Evolutionary conservation across 2,888 invertebrate genomes (phyloP).

Genomic region (Volucella zonaria): DNA sequence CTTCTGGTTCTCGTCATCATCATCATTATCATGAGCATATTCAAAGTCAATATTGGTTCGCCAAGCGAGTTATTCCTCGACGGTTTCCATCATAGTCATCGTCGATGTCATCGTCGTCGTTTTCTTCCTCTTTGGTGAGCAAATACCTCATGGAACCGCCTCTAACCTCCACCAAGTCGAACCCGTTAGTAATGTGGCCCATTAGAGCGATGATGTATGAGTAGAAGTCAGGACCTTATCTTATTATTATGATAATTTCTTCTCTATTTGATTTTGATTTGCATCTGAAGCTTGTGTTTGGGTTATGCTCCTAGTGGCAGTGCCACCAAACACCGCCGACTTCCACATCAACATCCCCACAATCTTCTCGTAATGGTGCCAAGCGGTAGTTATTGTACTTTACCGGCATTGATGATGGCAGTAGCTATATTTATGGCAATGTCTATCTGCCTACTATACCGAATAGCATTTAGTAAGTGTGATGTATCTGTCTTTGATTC

Average conservation of each 20-base stretch:
- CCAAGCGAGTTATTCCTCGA: conserved; percentile 35
- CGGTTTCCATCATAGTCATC: not conserved
- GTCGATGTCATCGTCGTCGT: conserved; percentile 16
- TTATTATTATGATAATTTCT: conserved; percentile 72
- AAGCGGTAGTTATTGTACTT: not conserved
- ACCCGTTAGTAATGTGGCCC: conserved; percentile 44
- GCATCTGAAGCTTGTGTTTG: conserved; percentile 57
- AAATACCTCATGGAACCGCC: conserved; percentile 27
- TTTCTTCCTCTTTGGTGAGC: conserved; percentile 15
- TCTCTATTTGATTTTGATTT: conserved; percentile 67
- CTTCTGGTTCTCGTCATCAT: conserved; percentile 61
- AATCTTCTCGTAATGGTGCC: too few relatives aligned
- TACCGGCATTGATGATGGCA: conserved; percentile 24
- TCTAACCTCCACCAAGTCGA: not conserved
- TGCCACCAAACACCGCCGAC: conserved; percentile 17
- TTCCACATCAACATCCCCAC: not conserved
- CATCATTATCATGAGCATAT: conserved; percentile 69
- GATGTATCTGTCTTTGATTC: conserved; percentile 54
- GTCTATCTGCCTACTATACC: not conserved
- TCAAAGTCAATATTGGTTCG: conserved; percentile 70
- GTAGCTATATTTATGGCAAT: conserved; percentile 17
- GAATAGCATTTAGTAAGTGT: conserved; percentile 36
- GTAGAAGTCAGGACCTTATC: conserved; percentile 67
- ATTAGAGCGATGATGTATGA: conserved; percentile 69
- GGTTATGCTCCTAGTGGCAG: conserved; percentile 37